A percentile compares a stretch with the other conserved stretches of the same genome.
Conservation (phyloP, 2,797 vertebrate species). For the Myotis daubentonii region DNA sequence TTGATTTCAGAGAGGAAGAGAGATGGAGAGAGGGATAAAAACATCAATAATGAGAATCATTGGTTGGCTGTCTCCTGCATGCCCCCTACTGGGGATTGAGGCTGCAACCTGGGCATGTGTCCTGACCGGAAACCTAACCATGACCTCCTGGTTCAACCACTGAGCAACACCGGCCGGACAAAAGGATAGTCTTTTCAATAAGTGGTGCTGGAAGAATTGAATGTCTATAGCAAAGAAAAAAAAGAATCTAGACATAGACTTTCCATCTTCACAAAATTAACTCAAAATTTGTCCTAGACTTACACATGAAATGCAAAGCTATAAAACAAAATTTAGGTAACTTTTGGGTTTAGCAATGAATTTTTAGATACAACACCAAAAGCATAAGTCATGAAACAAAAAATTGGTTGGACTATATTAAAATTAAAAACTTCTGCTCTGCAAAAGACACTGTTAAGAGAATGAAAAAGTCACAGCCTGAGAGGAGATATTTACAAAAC, state of each 20-base stretch:
- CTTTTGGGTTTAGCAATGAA: not conserved
- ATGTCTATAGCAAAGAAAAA: not conserved
- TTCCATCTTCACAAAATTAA: not conserved
- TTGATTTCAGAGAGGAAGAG: too few species aligned
- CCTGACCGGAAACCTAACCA: too few species aligned
- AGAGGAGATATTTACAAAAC: slow-evolving; percentile 32
- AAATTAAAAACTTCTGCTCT: slow-evolving; percentile 4
- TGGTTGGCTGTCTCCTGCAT: too few species aligned
- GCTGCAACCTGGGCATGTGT: too few species aligned
- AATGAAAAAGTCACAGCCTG: not conserved
- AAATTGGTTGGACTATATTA: not conserved
- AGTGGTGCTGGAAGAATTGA: not conserved
- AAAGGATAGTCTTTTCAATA: not conserved
- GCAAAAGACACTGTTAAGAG: not conserved
- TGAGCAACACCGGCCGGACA: too few species aligned
- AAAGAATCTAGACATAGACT: not conserved
- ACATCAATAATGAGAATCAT: too few species aligned
- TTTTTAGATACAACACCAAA: not conserved
- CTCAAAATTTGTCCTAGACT: not conserved
- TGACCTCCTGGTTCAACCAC: too few species aligned
- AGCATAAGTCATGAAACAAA: not conserved
- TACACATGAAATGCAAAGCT: not conserved
- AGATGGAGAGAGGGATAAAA: too few species aligned
- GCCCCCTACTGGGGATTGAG: too few species aligned
- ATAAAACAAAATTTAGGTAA: not conserved